Conservation (phyloP, 2,888 invertebrate genomes). For the Polylopha cassiicola region DNA sequence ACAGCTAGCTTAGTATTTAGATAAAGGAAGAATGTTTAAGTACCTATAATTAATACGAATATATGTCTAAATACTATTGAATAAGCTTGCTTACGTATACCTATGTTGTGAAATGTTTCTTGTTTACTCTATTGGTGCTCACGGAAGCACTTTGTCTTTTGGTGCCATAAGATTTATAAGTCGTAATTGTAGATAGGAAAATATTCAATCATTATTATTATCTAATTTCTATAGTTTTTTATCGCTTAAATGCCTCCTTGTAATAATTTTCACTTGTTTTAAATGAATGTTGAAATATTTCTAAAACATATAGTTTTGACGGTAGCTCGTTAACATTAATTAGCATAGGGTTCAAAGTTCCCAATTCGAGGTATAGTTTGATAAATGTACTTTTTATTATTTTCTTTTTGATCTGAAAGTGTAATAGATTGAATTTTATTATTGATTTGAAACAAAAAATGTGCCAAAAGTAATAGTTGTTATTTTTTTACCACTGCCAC, state of each 20-base stretch:
- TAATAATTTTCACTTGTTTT: neutral
- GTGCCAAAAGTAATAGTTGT: slow-evolving; percentile 38
- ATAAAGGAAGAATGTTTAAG: slow-evolving; percentile 26
- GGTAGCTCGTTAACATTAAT: too few relatives aligned
- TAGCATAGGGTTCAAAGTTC: too few relatives aligned
- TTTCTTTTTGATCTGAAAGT: slow-evolving; percentile 15
- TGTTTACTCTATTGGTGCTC: slow-evolving; percentile 31
- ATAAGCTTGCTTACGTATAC: slow-evolving; percentile 17
- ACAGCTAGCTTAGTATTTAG: slow-evolving; percentile 38
- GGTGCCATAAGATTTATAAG: slow-evolving; percentile 56
- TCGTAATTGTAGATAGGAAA: slow-evolving; percentile 51
- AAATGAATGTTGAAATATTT: too few relatives aligned
- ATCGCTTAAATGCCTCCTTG: slow-evolving; percentile 9
- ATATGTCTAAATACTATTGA: slow-evolving; percentile 10
- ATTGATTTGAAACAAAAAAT: slow-evolving; percentile 20
- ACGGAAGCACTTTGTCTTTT: slow-evolving; percentile 33
- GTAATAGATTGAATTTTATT: too few relatives aligned
- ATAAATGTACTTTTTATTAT: slow-evolving; percentile 3
- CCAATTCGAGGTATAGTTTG: too few relatives aligned
- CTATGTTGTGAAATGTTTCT: slow-evolving; percentile 21
- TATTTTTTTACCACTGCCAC: slow-evolving; percentile 37
- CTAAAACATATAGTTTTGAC: too few relatives aligned
- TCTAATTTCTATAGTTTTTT: slow-evolving; percentile 11
- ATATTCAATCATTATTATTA: slow-evolving; percentile 42
- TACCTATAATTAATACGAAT: slow-evolving; percentile 20